phyloP scores from a whole-genome alignment of 2,113 vertebrate genomes.

The Candoia aspera region DNA sequence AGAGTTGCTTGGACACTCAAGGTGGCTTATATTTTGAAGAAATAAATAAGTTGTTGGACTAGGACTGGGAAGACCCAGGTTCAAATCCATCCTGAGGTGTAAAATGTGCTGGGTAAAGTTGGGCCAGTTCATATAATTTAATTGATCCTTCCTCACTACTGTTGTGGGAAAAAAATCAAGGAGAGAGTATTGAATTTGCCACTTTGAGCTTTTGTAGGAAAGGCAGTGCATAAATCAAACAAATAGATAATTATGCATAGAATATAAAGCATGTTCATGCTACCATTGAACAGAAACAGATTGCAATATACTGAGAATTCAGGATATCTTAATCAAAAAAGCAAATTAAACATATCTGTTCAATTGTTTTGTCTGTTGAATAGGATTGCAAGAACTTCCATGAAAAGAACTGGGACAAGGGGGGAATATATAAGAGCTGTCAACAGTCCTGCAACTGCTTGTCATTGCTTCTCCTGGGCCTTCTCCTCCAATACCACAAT shows the following conservation, averaged over 20 bases:
- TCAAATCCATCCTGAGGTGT: neutral
- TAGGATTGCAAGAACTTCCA: neutral
- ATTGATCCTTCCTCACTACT: neutral
- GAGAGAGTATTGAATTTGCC: neutral
- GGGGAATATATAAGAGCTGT: neutral
- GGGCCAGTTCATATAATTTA: neutral
- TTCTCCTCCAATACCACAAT: neutral
- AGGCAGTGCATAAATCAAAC: neutral
- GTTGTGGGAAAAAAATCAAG: neutral
- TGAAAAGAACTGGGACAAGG: neutral
- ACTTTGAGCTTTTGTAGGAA: neutral
- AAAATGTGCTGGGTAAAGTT: neutral
- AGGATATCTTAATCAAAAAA: neutral
- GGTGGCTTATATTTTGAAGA: neutral
- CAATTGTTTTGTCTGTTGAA: conserved; percentile 8
- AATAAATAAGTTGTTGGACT: neutral
- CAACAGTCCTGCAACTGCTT: neutral
- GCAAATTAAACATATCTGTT: neutral
- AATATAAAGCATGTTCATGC: neutral
- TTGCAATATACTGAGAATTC: neutral
- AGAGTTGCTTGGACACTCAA: neutral
- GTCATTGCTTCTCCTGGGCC: neutral
- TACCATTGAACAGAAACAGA: neutral
- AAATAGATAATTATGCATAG: neutral
- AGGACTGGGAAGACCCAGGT: neutral